Evolutionary conservation across 35 echinoderm and acorn worm species (phyloP).

Genomic region (Ophiothrix spiculata): DNA sequence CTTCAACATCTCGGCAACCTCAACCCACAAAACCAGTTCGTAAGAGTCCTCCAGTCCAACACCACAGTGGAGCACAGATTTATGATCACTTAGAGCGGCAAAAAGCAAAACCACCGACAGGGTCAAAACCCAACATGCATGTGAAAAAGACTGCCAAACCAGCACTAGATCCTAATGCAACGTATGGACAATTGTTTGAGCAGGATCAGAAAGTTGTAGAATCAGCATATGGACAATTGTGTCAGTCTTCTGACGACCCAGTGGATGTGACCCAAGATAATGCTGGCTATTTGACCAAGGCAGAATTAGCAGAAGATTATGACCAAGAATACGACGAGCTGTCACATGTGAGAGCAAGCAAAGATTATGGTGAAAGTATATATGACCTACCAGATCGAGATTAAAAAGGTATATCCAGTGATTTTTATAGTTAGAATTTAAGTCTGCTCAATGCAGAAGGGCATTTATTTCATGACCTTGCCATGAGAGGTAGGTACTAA

Average conservation of each 20-base stretch:
- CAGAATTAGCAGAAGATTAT: constrained; percentile 26
- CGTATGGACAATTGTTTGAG: not conserved
- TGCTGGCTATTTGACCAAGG: constrained; percentile 11
- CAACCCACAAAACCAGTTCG: not conserved
- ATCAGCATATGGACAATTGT: not conserved
- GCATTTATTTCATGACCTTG: no score
- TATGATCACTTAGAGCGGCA: constrained; percentile 47
- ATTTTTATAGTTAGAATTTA: no score
- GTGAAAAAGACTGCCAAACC: not conserved
- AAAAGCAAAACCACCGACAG: not conserved
- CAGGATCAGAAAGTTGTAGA: not conserved
- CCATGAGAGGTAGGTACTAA: no score
- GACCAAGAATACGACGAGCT: not conserved
- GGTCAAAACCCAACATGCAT: not conserved
- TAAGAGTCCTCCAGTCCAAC: not conserved
- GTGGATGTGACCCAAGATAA: not conserved
- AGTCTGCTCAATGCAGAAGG: no score
- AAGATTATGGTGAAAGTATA: constrained; percentile 26
- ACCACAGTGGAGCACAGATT: constrained; percentile 7
- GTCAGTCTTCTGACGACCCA: not conserved
- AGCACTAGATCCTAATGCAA: constrained; percentile 7
- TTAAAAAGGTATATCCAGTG: no score
- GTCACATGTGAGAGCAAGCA: not conserved
- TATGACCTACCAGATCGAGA: constrained; percentile 31
- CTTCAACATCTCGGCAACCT: not conserved